phyloP scores from a whole-genome alignment of 2,113 vertebrate species.

The Echinops telfairi region DNA sequence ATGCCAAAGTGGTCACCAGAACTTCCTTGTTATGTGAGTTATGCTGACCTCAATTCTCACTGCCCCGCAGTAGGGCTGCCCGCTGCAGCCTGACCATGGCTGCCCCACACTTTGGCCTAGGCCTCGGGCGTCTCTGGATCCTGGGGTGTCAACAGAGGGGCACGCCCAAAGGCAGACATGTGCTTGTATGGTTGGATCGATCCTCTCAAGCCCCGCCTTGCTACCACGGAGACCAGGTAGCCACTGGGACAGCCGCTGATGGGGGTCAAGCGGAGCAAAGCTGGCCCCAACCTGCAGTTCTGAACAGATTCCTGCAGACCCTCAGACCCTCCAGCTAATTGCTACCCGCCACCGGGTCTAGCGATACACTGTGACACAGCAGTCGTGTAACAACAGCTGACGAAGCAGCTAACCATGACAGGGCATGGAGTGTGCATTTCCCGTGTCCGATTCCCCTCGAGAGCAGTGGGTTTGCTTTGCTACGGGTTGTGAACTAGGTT shows the following conservation, averaged over 20 bases:
- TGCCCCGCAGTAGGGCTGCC: background rate
- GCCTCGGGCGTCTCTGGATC: background rate
- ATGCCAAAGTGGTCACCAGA: background rate
- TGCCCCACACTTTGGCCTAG: background rate
- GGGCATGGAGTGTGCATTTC: background rate
- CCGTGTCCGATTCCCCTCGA: too few species aligned
- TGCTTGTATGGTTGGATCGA: background rate
- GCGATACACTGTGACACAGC: background rate
- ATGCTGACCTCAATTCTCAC: background rate
- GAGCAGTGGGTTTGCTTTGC: too few species aligned
- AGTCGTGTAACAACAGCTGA: background rate
- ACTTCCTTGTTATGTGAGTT: background rate
- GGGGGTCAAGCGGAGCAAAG: background rate
- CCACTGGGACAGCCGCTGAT: background rate
- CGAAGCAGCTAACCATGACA: background rate
- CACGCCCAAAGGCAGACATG: background rate
- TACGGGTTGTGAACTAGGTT: background rate
- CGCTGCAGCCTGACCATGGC: too few species aligned
- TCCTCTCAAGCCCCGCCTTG: background rate
- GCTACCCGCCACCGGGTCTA: background rate
- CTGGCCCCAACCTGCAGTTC: background rate
- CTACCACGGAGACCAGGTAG: background rate
- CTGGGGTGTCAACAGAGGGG: background rate
- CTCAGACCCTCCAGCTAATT: rapidly evolving
- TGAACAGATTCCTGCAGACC: background rate